These are phyloP conservation scores for Isurus oxyrinchus DNA, from an alignment of 2,113 vertebrate genomes.

Conservation along the genomic window DNA sequence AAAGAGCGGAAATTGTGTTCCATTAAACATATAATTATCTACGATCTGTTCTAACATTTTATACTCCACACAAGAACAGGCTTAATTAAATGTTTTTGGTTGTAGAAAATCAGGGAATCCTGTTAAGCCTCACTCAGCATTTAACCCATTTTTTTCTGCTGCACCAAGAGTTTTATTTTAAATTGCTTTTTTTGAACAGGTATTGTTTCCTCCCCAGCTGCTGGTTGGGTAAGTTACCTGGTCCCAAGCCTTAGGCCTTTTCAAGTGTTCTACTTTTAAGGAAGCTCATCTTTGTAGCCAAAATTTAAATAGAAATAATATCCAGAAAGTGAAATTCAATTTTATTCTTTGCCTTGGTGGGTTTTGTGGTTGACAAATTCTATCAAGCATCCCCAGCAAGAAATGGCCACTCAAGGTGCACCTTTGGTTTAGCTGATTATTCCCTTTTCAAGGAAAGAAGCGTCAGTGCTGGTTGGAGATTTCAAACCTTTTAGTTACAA, in stretches of 20 bases:
- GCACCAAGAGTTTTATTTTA: not conserved
- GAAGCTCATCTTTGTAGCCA: not conserved
- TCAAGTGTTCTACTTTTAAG: not conserved
- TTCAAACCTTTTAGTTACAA: not conserved
- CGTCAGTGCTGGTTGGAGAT: not conserved
- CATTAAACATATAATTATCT: slow-evolving; percentile 36
- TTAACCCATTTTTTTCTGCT: not conserved
- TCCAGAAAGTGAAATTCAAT: not conserved
- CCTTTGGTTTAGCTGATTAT: not conserved
- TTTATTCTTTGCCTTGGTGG: not conserved
- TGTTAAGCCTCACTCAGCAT: not conserved
- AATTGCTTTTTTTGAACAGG: not conserved
- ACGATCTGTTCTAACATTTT: slow-evolving; percentile 14
- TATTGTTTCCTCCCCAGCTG: not conserved
- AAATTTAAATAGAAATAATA: not conserved
- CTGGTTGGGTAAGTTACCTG: not conserved
- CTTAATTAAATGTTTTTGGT: slow-evolving; percentile 35
- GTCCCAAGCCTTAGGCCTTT: not conserved
- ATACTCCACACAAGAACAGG: not conserved
- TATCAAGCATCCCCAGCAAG: not conserved
- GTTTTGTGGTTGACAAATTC: not conserved
- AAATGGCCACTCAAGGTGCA: not conserved
- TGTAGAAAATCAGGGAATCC: not conserved
- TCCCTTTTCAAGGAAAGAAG: not conserved
- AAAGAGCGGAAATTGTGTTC: not conserved